These are phyloP conservation scores for Ceratosolen solmsi DNA, from an alignment of 1,140 invertebrate species.

Conservation along the genomic window DNA sequence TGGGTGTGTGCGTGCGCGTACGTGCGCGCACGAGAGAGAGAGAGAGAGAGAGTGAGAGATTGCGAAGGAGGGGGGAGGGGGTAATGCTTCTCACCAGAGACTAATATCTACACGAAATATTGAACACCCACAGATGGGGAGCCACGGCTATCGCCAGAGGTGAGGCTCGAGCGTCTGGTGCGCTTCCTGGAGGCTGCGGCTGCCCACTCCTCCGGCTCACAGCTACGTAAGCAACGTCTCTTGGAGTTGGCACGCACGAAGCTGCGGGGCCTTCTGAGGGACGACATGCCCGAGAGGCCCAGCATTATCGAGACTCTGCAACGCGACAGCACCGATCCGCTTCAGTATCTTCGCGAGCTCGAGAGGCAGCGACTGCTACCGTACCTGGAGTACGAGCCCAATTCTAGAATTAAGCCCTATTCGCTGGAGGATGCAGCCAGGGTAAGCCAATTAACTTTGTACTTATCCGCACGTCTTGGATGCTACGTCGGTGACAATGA, in stretches of 20 bases:
- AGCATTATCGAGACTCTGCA: constrained; percentile 53
- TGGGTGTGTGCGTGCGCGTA: too few relatives aligned
- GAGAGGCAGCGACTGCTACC: constrained; percentile 36
- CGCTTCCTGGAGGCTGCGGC: constrained; percentile 57
- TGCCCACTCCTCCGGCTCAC: not conserved
- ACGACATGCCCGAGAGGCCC: constrained; percentile 54
- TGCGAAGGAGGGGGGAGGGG: too few relatives aligned
- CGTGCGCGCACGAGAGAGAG: too few relatives aligned
- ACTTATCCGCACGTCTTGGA: too few relatives aligned
- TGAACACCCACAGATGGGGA: constrained; percentile 54
- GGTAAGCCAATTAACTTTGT: too few relatives aligned
- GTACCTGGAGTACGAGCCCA: constrained; percentile 32
- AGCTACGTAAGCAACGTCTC: constrained; percentile 53
- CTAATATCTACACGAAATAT: not conserved
- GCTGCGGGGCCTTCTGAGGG: constrained; percentile 53
- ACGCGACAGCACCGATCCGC: constrained; percentile 18
- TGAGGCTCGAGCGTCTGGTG: constrained; percentile 58
- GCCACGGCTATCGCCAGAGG: constrained; percentile 57
- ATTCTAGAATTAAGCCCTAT: constrained; percentile 3
- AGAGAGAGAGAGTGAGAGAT: too few relatives aligned
- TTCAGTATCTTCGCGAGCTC: constrained; percentile 29
- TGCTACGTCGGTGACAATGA: too few relatives aligned
- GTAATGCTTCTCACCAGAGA: too few relatives aligned
- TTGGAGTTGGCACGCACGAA: constrained; percentile 55
- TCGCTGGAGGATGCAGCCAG: constrained; percentile 24